A percentile compares a stretch with the other conserved stretches of the same genome.
Evolutionary conservation across 2,113 vertebrate species (phyloP).

Genomic region (Dicentrarchus labrax): DNA sequence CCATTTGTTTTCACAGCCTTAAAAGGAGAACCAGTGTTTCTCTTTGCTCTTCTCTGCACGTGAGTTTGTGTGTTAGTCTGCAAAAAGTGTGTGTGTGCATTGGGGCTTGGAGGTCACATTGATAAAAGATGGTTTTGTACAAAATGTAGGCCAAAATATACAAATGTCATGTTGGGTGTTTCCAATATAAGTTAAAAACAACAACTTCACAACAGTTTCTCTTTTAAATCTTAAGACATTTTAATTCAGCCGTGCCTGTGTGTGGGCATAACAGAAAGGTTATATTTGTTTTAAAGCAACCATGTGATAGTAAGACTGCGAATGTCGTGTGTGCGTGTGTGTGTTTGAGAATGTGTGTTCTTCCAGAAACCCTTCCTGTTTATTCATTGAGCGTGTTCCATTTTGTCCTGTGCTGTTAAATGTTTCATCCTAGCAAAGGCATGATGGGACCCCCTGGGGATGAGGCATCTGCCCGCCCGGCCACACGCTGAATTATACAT

Average conservation of each 20-base stretch:
- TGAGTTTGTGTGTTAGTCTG: neutral
- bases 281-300: conserved; percentile 22
- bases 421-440: conserved; percentile 84
- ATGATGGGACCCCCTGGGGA: conserved; percentile 81
- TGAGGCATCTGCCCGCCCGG: conserved; percentile 79
- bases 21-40: conserved; percentile 58
- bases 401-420: conserved; percentile 87
- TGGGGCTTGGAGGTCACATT: conserved; percentile 1
- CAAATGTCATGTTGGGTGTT: neutral
- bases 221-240: neutral
- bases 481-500: conserved; percentile 86
- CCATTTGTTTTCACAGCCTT: conserved; percentile 63
- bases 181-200: neutral
- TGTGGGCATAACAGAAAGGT: neutral
- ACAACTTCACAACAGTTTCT: neutral
- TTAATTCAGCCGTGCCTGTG: neutral
- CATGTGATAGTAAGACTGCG: conserved; percentile 1
- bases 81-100: neutral
- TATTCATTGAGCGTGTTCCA: conserved; percentile 83
- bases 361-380: conserved; percentile 75
- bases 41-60: neutral
- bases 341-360: conserved; percentile 33
- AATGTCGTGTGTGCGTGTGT: conserved; percentile 8
- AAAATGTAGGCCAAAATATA: neutral
- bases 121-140: conserved; percentile 9